A percentile compares a stretch with the other conserved stretches of the same genome.
phyloP scores from a whole-genome alignment of 2,888 invertebrate genomes.

The Alviniconcha strummeri region DNA sequence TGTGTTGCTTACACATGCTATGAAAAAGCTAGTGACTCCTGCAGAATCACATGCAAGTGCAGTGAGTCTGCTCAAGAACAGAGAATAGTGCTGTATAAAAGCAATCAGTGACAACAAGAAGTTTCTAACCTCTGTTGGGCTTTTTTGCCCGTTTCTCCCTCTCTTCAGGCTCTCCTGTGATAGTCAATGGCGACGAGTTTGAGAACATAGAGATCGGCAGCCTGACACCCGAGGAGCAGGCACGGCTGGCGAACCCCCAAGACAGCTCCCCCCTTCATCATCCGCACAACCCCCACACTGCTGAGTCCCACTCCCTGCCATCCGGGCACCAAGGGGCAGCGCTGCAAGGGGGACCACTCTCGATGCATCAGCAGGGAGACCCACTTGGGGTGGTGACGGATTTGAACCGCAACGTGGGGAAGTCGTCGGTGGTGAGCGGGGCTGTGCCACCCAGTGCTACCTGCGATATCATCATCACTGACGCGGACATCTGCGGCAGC shows the following conservation, averaged over 20 bases:
- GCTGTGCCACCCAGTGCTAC: conserved; percentile 38
- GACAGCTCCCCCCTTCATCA: not conserved
- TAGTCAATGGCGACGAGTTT: conserved; percentile 73
- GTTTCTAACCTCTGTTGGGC: too few species aligned
- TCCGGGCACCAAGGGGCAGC: not conserved
- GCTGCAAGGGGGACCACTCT: not conserved
- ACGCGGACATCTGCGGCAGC: conserved; percentile 47
- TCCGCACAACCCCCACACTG: conserved; percentile 7
- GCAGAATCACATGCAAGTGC: too few species aligned
- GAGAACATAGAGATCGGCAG: conserved; percentile 69
- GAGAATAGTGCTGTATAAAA: too few species aligned
- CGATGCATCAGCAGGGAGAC: conserved; percentile 27
- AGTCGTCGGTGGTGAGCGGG: conserved; percentile 16
- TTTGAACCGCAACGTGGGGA: conserved; percentile 35
- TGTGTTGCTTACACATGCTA: too few species aligned
- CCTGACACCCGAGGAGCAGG: conserved; percentile 11
- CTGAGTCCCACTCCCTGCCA: not conserved
- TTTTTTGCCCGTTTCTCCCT: too few species aligned
- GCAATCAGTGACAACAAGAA: too few species aligned
- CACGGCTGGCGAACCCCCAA: not conserved
- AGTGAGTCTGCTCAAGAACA: too few species aligned
- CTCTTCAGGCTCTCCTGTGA: conserved; percentile 69
- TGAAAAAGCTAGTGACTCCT: too few species aligned
- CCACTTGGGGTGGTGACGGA: conserved; percentile 33
- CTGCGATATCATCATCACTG: conserved; percentile 65